phyloP scores from a whole-genome alignment of 2,888 invertebrate genomes.

The Cetonia aurata region DNA sequence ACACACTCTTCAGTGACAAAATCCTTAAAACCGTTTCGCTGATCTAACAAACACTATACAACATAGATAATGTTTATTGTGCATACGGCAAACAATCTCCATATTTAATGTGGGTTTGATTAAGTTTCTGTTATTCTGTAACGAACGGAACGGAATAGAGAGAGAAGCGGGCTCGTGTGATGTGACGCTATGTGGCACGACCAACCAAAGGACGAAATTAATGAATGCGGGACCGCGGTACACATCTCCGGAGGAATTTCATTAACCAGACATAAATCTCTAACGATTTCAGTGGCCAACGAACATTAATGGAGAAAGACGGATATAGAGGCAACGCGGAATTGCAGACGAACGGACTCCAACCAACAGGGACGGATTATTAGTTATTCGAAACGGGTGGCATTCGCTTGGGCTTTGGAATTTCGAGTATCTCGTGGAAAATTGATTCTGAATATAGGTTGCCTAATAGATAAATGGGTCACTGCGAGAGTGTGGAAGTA shows the following conservation, averaged over 20 bases:
- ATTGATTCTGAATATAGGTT: constrained; percentile 12
- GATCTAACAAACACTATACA: not conserved
- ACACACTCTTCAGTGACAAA: constrained; percentile 4
- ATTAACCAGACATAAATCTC: constrained; percentile 42
- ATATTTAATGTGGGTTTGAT: constrained; percentile 33
- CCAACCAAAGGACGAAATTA: constrained; percentile 30
- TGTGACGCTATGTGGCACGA: constrained; percentile 13
- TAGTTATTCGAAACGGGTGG: not conserved
- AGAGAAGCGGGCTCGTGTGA: constrained; percentile 1
- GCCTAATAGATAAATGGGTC: not conserved
- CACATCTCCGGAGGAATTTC: constrained; percentile 42
- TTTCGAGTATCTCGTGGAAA: not conserved
- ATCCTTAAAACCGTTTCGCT: constrained; percentile 11
- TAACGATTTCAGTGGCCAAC: constrained; percentile 37
- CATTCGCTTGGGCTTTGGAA: constrained; percentile 5
- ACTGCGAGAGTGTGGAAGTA: too few species aligned
- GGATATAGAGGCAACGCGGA: not conserved
- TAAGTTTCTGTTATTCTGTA: constrained; percentile 30
- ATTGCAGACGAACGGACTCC: constrained; percentile 14
- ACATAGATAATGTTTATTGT: constrained; percentile 35
- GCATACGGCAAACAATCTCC: constrained; percentile 32
- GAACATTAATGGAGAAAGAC: constrained; percentile 28
- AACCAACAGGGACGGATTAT: constrained; percentile 23
- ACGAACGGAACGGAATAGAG: constrained; percentile 21
- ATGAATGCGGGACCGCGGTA: constrained; percentile 34